Conservation (phyloP, 2,797 vertebrate genomes). For the Galaxias olidus region DNA sequence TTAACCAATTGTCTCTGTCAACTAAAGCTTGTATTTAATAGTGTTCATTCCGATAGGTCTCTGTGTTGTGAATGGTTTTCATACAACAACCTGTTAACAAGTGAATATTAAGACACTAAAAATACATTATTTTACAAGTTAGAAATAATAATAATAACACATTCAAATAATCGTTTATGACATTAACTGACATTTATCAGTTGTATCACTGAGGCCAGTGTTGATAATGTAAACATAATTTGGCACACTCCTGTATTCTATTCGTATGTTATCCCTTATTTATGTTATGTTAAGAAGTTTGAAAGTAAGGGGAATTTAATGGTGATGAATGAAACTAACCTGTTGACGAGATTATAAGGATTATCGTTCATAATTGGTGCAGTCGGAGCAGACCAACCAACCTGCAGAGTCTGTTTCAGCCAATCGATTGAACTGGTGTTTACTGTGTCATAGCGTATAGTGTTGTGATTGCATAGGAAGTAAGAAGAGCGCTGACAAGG, state of each 20-base stretch:
- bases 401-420: not conserved
- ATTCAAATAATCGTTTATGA: not conserved
- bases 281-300: not conserved
- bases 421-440: not conserved
- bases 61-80: too few species aligned
- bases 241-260: not conserved
- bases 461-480: not conserved
- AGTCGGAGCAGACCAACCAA: not conserved
- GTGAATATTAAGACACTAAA: too few species aligned
- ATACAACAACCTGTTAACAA: too few species aligned
- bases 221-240: not conserved
- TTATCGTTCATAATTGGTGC: not conserved
- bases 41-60: too few species aligned
- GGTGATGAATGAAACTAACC: slow-evolving; percentile 42
- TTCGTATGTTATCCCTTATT: not conserved
- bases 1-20: too few species aligned
- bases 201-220: not conserved
- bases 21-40: too few species aligned
- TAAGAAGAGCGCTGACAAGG: not conserved
- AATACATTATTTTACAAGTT: too few species aligned
- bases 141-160: too few species aligned
- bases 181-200: not conserved
- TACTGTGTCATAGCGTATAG: slow-evolving; percentile 4
- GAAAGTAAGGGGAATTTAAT: not conserved
- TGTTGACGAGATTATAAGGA: slow-evolving; percentile 48